phyloP scores from a whole-genome alignment of 2,888 invertebrate species.

The Lithophane leautieri region DNA sequence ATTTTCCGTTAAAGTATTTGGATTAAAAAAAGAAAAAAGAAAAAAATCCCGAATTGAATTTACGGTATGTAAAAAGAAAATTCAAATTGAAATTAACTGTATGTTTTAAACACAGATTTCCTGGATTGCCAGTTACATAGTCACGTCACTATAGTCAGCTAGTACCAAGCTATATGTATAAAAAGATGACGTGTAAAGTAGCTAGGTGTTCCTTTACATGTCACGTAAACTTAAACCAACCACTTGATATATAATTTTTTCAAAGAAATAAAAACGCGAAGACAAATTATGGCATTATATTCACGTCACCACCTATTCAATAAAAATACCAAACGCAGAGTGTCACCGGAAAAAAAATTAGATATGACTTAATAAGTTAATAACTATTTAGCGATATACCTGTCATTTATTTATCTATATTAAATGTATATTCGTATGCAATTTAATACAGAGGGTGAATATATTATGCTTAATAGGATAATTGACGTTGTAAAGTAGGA shows the following conservation, averaged over 20 bases:
- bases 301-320: conserved; percentile 21
- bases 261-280: conserved; percentile 22
- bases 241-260: neutral
- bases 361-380: conserved; percentile 44
- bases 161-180: neutral
- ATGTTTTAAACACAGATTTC: too few species aligned
- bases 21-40: neutral
- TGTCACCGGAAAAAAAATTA: conserved; percentile 42
- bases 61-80: neutral
- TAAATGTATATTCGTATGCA: conserved; percentile 54
- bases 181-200: too few species aligned
- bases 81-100: neutral
- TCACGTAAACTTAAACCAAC: neutral
- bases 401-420: conserved; percentile 55
- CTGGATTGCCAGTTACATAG: neutral
- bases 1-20: neutral
- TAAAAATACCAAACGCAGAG: conserved; percentile 18
- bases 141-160: too few species aligned
- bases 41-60: neutral
- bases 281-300: conserved; percentile 14
- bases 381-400: conserved; percentile 55
- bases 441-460: conserved; percentile 74
- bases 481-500: conserved; percentile 74
- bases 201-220: too few species aligned
- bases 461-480: conserved; percentile 72